A percentile compares a stretch with the other conserved stretches of the same genome.
These are phyloP conservation scores for Cuculus canorus DNA, from an alignment of 2,797 vertebrate species.

Conservation along the genomic window DNA sequence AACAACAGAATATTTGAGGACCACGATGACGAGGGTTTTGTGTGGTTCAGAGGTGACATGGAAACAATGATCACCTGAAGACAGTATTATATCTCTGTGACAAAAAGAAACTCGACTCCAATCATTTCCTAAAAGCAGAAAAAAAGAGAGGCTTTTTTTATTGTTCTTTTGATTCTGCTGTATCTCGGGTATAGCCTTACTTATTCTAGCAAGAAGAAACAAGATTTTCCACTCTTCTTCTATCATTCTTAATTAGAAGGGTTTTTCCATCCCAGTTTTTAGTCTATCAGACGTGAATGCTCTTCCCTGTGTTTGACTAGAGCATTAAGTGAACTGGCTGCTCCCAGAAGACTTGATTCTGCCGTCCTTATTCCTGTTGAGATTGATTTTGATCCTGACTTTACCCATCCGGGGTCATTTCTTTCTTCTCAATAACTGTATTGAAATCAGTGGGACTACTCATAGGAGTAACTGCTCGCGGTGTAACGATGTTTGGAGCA, in stretches of 20 bases:
- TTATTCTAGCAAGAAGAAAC: constrained; percentile 35
- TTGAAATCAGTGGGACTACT: background rate
- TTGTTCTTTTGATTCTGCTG: background rate
- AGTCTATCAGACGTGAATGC: constrained; percentile 22
- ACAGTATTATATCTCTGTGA: constrained; percentile 24
- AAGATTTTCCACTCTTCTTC: constrained; percentile 50
- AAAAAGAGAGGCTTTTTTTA: background rate
- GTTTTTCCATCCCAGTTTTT: constrained; percentile 27
- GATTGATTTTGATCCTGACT: constrained; percentile 15
- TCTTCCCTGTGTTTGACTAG: constrained; percentile 29
- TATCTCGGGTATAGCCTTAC: constrained; percentile 35
- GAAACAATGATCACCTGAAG: constrained; percentile 52
- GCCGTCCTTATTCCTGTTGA: constrained; percentile 3
- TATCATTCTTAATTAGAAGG: constrained; percentile 46
- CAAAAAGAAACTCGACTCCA: constrained; percentile 23
- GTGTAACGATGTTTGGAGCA: background rate
- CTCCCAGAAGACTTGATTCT: constrained; percentile 26
- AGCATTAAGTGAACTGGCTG: constrained; percentile 45
- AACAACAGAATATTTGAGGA: constrained; percentile 51
- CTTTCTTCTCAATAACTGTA: constrained; percentile 18
- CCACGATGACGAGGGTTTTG: background rate
- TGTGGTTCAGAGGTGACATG: constrained; percentile 48
- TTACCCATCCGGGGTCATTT: background rate
- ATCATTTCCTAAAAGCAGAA: background rate
- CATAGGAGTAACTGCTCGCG: background rate